phyloP scores from a whole-genome alignment of 2,888 invertebrate genomes.

The Ditula angustiorana region DNA sequence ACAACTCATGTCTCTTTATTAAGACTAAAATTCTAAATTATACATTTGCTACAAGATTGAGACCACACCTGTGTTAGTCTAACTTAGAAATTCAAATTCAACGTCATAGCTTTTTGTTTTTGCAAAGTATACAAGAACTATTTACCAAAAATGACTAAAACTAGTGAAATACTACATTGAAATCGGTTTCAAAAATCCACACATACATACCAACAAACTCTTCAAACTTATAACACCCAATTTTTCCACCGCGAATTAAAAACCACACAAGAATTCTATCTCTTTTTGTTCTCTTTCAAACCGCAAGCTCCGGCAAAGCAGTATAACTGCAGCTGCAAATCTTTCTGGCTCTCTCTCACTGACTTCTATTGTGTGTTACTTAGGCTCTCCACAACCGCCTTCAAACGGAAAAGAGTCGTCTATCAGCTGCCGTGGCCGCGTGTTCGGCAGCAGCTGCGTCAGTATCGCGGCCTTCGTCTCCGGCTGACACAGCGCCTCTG shows the following conservation, averaged over 20 bases:
- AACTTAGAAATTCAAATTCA: too few relatives aligned
- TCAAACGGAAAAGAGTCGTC: slow-evolving; percentile 94
- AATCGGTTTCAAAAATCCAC: too few relatives aligned
- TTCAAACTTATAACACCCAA: not conserved
- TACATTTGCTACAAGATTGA: too few relatives aligned
- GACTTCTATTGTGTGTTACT: not conserved
- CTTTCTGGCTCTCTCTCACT: not conserved
- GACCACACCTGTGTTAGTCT: too few relatives aligned
- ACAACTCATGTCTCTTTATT: not conserved
- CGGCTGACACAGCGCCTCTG: slow-evolving; percentile 93
- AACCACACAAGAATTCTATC: not conserved
- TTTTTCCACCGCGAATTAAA: not conserved
- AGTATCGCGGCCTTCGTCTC: slow-evolving; percentile 95
- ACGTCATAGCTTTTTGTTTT: too few relatives aligned
- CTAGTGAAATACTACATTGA: too few relatives aligned
- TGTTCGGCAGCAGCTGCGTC: slow-evolving; percentile 97
- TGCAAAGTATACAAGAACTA: too few relatives aligned
- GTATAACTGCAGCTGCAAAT: not conserved
- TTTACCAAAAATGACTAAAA: too few relatives aligned
- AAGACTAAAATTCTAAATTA: not conserved
- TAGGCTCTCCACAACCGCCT: slow-evolving; percentile 92
- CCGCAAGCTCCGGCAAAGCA: not conserved
- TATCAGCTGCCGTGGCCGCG: slow-evolving; percentile 95
- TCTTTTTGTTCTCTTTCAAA: not conserved
- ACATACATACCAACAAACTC: not conserved